Evolutionary conservation across 1,140 invertebrate genomes (phyloP), one percentile per base, ranked within the genome.

Genomic region (Macrobrachium rosenbergii): DNA sequence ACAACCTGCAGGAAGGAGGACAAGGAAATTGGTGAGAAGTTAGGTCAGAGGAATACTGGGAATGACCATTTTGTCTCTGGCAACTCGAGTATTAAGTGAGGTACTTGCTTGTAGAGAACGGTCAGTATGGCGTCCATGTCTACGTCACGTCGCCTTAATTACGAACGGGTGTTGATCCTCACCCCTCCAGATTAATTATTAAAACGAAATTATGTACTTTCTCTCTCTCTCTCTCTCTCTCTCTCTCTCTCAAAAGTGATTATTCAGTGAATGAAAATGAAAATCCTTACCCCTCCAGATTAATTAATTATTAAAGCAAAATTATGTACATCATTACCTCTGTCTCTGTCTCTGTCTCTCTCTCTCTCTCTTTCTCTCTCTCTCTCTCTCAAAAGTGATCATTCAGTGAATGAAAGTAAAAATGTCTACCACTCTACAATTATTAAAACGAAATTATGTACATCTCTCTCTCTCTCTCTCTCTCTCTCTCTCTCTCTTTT

Each of bases 1-100:
- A 97, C 79, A 63, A 86, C 83, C 83, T 86, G 77, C 5, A n/a
- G 62, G 16, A 43, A 16, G 23, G 14, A 79, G 58, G 14, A 58
- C 43, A 59, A 17, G 45, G 76, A 58, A 28, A 59, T 43, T 2
- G 28, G 21, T 37, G 17, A 6, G 37, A 60, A 79, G 16, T 6
- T n/a, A 19, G 28, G 43, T 21, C 5, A 59, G 52, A 79, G 0
- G 19, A 58, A 60, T 14, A 60, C 17, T 17, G 52, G 60, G 52
- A 79, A 12, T 58, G 6, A 75, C 17, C n/a, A n/a, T n/a, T n/a
- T n/a, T n/a, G n/a, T n/a, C 14, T 17, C 2, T 17, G 28, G 2
- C 2, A 37, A 75, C 14, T n/a, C 17, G 6, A 28, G 16, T 17
- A 16, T 17, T 2, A 28, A 16, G 6, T n/a, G 2, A 6, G 28